Percentiles rank a stretch among this genome's conserved stretches.
These are phyloP conservation scores for Fregata magnificens DNA, from an alignment of 2,113 vertebrate species.

Conservation along the genomic window DNA sequence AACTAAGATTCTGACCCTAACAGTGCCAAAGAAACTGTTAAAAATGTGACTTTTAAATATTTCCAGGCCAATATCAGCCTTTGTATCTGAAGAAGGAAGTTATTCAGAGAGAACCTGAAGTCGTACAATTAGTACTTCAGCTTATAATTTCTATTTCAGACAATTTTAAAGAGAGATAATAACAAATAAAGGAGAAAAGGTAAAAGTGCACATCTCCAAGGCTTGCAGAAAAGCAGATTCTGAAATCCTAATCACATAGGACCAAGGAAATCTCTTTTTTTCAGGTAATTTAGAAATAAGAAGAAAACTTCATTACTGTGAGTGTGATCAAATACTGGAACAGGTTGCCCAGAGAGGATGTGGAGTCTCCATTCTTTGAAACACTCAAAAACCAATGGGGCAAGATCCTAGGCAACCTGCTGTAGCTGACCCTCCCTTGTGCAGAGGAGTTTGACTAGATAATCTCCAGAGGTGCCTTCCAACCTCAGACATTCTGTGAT, in stretches of 20 bases:
- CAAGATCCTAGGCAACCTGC: background rate
- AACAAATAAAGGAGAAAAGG: background rate
- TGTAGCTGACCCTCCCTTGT: background rate
- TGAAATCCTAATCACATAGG: background rate
- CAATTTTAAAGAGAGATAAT: background rate
- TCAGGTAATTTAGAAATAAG: background rate
- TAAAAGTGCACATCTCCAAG: background rate
- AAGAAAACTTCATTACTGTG: background rate
- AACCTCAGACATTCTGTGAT: background rate
- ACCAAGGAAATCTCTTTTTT: background rate
- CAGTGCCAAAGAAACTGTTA: background rate
- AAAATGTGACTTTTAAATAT: background rate
- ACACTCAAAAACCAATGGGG: background rate
- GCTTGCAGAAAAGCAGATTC: background rate
- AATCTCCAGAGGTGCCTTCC: background rate
- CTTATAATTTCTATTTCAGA: background rate
- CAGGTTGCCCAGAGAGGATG: background rate
- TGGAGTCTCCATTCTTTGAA: background rate
- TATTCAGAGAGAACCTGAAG: background rate
- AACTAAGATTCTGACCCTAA: background rate
- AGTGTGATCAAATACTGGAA: background rate
- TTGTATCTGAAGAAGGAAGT: background rate
- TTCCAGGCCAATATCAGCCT: background rate
- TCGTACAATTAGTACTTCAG: background rate
- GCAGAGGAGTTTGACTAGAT: background rate